These are phyloP conservation scores for Hydrolagus colliei DNA, from an alignment of 2,797 vertebrate genomes.

Conservation along the genomic window DNA sequence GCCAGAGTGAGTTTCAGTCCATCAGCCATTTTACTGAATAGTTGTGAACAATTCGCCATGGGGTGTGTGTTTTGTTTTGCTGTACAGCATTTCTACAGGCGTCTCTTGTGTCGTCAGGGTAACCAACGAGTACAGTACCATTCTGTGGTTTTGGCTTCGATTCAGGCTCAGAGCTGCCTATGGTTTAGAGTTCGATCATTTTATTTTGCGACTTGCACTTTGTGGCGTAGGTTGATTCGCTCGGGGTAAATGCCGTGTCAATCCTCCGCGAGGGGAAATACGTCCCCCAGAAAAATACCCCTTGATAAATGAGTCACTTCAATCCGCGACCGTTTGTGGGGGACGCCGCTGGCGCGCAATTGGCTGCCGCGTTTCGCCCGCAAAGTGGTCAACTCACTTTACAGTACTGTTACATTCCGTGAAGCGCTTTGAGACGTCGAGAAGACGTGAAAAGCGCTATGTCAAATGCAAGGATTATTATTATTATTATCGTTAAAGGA, in stretches of 20 bases:
- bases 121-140: background rate
- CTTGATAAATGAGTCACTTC: background rate
- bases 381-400: too few species aligned
- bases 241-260: background rate
- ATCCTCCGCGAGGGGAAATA: background rate
- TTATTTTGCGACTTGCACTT: background rate
- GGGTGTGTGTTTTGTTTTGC: background rate
- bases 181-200: background rate
- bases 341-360: too few species aligned
- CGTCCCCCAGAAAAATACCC: background rate
- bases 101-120: background rate
- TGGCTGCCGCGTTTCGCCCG: too few species aligned
- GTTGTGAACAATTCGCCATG: background rate
- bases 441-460: too few species aligned
- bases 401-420: too few species aligned
- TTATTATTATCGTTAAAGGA: too few species aligned
- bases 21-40: slow-evolving; percentile 25
- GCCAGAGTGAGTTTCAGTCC: background rate
- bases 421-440: too few species aligned
- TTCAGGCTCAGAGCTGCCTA: background rate
- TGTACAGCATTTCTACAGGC: background rate
- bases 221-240: background rate
- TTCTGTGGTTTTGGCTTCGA: slow-evolving; percentile 10
- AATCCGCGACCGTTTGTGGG: too few species aligned
- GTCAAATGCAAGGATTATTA: too few species aligned